phyloP scores from a whole-genome alignment of 2,113 vertebrate genomes.

The Indicator maculatus region DNA sequence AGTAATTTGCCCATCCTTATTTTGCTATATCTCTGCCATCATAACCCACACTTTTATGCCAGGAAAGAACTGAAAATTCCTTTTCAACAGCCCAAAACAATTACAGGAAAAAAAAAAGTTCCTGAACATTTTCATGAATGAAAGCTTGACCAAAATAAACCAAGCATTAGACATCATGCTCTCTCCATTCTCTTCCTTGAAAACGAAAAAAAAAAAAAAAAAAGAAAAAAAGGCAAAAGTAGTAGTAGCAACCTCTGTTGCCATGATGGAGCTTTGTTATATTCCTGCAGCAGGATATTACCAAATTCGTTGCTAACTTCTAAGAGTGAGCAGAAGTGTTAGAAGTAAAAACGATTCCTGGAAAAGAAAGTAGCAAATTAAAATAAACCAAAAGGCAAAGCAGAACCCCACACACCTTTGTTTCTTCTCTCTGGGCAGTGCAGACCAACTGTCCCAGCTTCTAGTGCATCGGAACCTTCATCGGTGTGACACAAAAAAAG shows the following conservation, averaged over 20 bases:
- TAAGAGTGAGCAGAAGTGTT: neutral
- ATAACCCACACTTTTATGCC: neutral
- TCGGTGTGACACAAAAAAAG: neutral
- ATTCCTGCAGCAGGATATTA: neutral
- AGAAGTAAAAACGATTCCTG: neutral
- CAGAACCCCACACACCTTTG: conserved; percentile 13
- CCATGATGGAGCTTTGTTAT: neutral
- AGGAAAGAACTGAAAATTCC: neutral
- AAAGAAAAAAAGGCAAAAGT: neutral
- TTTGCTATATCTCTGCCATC: neutral
- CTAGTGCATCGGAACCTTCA: neutral
- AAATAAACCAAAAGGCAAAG: neutral
- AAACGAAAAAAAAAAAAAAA: neutral
- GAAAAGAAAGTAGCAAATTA: neutral
- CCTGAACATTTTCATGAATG: neutral
- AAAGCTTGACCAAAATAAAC: neutral
- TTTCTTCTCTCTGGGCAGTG: neutral
- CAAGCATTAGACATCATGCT: neutral
- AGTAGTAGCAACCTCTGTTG: neutral
- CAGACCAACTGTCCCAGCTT: neutral
- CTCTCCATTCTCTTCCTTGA: neutral
- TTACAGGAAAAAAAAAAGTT: rapidly evolving
- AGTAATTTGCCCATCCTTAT: neutral
- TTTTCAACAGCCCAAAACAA: neutral
- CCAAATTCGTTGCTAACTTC: neutral